Evolutionary conservation across 2,113 vertebrate species (phyloP), one percentile per base, ranked within the genome.

Genomic region (Ptilorrhoa leucosticta): DNA sequence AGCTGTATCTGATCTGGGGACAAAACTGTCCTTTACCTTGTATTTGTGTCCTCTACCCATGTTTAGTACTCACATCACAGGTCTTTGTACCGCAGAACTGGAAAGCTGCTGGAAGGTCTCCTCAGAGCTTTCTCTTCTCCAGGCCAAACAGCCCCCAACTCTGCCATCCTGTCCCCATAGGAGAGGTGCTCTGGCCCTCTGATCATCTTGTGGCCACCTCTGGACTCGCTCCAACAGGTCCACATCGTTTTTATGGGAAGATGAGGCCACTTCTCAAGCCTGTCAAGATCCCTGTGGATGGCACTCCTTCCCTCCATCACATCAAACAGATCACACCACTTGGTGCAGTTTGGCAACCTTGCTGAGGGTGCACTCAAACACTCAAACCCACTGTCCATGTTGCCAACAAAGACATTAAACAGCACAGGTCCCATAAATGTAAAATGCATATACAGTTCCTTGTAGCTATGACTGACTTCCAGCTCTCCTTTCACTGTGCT

Each of bases 261-360:
- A 39, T 51, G 16, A 39, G 28, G 33, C 6, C n/a, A 45, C 17
- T 45, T 47, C 26, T 47, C 24, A 17, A 40, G n/a, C n/a, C 13
- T 60, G 33, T 30, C 8, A 17, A 40, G 47, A 54, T 30, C 70
- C n/a, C 40, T 69, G 9, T 69, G 61, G 40, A 35, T 40, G 30
- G 22, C 17, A 40, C 15, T 4, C 21, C 54, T 35, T 83, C 18
- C n/a, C 21, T 83, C n/a, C 63, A 69, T 47, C 24, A 18, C 1
- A 6, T 47, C 47, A 22, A 53, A 47, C 10, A n/a, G n/a, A 35
- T 12, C n/a, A 40, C 53, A 61, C 14, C 22, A 3, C 24, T 54
- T 8, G 0, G 1, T 27, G 70, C 13, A 40, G 20, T 22, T 47
- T 31, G 53, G n/a, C 33, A 47, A 30, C 40, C n/a, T 22, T 31